These are phyloP conservation scores for Vulpes vulpes DNA, from an alignment of 2,113 vertebrate species.

Conservation along the genomic window DNA sequence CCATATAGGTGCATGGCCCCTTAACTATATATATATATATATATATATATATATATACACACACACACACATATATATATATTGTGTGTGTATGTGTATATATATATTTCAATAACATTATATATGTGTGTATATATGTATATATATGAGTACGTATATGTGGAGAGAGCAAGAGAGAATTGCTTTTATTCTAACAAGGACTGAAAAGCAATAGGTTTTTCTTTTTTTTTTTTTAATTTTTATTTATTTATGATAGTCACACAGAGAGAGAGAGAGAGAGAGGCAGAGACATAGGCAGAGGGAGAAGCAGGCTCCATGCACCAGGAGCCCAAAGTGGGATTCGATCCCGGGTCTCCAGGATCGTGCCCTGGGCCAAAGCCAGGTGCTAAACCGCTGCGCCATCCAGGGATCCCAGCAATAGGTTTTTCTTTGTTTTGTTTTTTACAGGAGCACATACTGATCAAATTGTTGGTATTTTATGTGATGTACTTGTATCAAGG, in stretches of 20 bases:
- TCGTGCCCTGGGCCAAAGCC: no score
- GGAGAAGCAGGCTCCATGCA: no score
- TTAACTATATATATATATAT: neutral
- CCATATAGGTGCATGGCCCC: neutral
- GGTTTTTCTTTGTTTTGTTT: neutral
- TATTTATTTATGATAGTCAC: no score
- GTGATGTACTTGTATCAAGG: neutral
- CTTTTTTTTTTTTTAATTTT: neutral
- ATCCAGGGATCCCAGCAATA: no score
- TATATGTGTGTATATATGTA: neutral
- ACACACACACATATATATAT: no score
- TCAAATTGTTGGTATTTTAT: neutral
- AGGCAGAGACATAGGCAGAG: no score
- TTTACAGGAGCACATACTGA: neutral
- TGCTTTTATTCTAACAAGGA: neutral
- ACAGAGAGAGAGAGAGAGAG: no score
- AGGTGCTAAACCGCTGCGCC: no score
- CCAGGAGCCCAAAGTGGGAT: no score
- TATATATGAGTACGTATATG: neutral
- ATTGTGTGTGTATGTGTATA: neutral
- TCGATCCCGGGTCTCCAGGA: no score
- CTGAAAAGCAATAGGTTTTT: neutral
- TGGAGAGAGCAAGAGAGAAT: neutral
- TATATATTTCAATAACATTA: neutral
- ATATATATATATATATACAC: neutral